Percentiles rank a stretch among this genome's conserved stretches.
Conservation (phyloP, 2,797 vertebrate genomes). For the Morelia viridis region DNA sequence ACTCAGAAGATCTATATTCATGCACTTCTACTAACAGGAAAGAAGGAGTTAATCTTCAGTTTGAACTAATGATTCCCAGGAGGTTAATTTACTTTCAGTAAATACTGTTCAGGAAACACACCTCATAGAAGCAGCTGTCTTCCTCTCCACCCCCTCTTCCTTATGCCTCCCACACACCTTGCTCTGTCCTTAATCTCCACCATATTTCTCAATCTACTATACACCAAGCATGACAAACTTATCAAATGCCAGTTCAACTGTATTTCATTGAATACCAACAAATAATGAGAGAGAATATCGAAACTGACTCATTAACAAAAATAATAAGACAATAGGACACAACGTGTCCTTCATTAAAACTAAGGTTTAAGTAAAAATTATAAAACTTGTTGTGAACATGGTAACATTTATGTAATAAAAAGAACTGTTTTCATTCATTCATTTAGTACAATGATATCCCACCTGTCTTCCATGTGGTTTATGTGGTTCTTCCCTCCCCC, state of each 20-base stretch:
- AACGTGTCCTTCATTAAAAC: neutral
- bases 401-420: neutral
- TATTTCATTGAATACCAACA: constrained; percentile 32
- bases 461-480: neutral
- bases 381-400: neutral
- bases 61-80: constrained; percentile 47
- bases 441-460: neutral
- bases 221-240: constrained; percentile 54
- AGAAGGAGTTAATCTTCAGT: constrained; percentile 51
- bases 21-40: constrained; percentile 21
- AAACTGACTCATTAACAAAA: neutral
- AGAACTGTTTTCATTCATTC: neutral
- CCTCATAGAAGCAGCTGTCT: neutral
- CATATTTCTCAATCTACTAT: constrained; percentile 55
- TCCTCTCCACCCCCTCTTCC: constrained; percentile 31
- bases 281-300: neutral
- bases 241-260: constrained; percentile 50
- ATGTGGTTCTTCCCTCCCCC: neutral
- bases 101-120: constrained; percentile 43
- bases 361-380: neutral
- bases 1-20: neutral
- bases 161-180: neutral
- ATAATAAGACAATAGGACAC: neutral
- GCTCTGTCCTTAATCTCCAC: constrained; percentile 33
- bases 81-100: constrained; percentile 52